Base-by-base conservation (phyloP, 92 coral and sea anemone genomes). In the Palythoa heliodiscus region DNA sequence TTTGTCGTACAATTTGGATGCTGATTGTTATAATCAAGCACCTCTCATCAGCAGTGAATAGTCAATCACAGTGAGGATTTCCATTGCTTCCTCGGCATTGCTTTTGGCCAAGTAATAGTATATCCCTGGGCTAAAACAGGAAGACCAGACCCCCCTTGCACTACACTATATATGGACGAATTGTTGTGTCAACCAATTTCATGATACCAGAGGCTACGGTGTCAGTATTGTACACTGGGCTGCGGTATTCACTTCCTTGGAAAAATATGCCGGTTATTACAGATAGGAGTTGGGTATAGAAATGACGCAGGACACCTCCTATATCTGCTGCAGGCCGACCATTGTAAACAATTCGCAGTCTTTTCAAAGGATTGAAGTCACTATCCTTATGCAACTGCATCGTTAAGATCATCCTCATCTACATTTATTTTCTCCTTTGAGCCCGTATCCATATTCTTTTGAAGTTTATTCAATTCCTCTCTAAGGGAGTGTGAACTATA, bases 121-220 rank as follows among this genome's bases (percentile, higher is more conserved):
- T 9, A 92, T 61, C 47, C 87, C 83, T n/a, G 53, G 85, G 74
- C 91, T 87, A 58, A 92, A 55, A 91, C 81, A 57, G 92, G 94
- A 47, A 91, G 78, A 76, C 94, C 92, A 24, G 89, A 92, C 24
- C 93, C 90, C 68, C 87, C 93, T 13, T 82, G 89, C 52, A 87
- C 73, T 24, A 90, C 67, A 71, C 95, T 87, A 84, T 92, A 92
- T 15, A 92, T 91, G n/a, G n/a, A n/a, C n/a, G n/a, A 53, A 89
- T 84, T 37, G 89, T 89, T 24, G 88, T 89, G 35, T 91, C 95
- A 16, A 89, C 76, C 25, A 86, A 57, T 86, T 89, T 92, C 92
- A 92, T 83, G 58, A 92, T 77, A n/a, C 92, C 95, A 39, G 91
- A 84, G 69, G 91, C 92, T 68, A 87, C 89, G 77, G 61, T 24